Conservation (phyloP, 1,140 invertebrate species). For the Apolygus lucorum region DNA sequence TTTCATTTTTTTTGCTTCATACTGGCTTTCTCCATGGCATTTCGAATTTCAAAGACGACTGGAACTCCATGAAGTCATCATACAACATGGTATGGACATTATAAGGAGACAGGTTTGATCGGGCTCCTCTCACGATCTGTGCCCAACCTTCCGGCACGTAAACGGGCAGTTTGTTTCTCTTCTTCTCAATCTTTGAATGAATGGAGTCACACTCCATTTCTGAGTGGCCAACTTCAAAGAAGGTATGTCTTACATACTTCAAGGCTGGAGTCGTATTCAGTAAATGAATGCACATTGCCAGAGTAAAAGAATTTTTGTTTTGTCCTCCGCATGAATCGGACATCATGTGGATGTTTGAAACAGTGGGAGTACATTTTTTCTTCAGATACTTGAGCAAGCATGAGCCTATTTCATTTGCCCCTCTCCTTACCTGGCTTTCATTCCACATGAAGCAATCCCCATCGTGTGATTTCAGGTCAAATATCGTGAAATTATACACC, state of each 20-base stretch:
- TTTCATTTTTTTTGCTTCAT: background rate
- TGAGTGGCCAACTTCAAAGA: background rate
- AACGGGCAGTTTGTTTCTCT: background rate
- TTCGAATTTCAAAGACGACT: background rate
- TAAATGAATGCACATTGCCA: background rate
- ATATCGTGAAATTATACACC: background rate
- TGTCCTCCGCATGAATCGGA: background rate
- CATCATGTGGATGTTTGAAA: background rate
- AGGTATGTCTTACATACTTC: background rate
- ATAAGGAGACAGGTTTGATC: too few relatives aligned
- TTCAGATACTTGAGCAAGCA: background rate
- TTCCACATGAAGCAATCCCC: background rate
- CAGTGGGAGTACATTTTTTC: background rate
- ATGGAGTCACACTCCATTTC: background rate
- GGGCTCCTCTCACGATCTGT: background rate
- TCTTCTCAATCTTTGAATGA: background rate
- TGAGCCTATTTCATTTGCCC: background rate
- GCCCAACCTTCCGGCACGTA: background rate
- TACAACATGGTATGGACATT: background rate
- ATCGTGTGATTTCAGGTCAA: background rate
- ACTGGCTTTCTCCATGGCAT: background rate
- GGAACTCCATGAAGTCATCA: background rate
- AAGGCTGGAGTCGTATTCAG: background rate
- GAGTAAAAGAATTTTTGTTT: background rate
- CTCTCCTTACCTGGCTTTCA: background rate